Conservation (phyloP, 2,113 vertebrate genomes). For the Protobothrops flavoviridis region DNA sequence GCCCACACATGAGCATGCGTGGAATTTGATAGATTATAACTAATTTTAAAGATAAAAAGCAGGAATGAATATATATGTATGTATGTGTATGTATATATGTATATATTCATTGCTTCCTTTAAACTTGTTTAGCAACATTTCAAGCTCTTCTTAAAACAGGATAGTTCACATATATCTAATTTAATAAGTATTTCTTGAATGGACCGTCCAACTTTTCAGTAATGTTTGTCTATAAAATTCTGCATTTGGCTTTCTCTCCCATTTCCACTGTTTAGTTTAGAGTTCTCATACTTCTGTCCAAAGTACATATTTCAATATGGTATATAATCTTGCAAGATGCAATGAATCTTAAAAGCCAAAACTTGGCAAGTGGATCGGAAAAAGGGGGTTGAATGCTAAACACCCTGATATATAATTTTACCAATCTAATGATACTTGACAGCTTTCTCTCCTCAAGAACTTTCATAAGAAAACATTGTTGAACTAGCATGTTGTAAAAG, state of each 20-base stretch:
- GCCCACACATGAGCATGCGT: not conserved
- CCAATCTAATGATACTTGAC: conserved; percentile 11
- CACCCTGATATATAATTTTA: conserved; percentile 1
- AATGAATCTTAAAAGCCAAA: not conserved
- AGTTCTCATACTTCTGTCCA: conserved; percentile 27
- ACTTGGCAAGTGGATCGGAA: conserved; percentile 30
- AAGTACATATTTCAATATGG: conserved; percentile 30
- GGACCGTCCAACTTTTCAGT: fast-evolving
- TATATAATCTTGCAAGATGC: conserved; percentile 6
- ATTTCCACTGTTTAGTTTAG: conserved; percentile 46
- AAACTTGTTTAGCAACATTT: conserved; percentile 43
- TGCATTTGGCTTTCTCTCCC: conserved; percentile 26
- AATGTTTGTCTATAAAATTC: conserved; percentile 30
- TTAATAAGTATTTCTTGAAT: not conserved
- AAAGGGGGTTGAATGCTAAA: not conserved
- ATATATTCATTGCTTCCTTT: not conserved
- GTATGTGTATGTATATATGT: no score
- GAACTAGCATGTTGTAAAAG: not conserved
- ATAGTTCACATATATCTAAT: not conserved
- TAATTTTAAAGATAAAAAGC: not conserved
- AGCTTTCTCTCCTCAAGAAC: conserved; percentile 15
- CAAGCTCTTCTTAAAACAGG: conserved; percentile 22
- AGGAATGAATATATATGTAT: no score
- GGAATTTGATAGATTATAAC: not conserved
- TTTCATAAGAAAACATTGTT: conserved; percentile 15